A percentile compares a stretch with the other conserved stretches of the same genome.
phyloP scores from a whole-genome alignment of 2,797 vertebrate genomes.

The Antennarius maculatus region DNA sequence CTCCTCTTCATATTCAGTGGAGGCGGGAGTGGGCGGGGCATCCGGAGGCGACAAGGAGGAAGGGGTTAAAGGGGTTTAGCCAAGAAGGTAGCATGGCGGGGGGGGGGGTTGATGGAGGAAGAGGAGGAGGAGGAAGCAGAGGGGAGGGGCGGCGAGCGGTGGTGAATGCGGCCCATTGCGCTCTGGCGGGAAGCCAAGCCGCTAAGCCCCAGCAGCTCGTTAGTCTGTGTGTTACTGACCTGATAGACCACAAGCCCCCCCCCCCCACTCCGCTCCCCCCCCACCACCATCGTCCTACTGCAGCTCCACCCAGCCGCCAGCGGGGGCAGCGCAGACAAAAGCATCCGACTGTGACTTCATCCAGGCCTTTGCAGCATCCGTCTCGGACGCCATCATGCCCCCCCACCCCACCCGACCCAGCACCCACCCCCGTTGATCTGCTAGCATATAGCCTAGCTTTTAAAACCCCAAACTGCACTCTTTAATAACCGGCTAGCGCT shows the following conservation, averaged over 20 bases:
- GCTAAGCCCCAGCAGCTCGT: slow-evolving; percentile 85
- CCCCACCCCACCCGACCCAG: slow-evolving; percentile 28
- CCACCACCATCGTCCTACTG: slow-evolving; percentile 16
- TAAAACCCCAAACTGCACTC: slow-evolving; percentile 34
- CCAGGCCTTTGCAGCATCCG: slow-evolving; percentile 1
- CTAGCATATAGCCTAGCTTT: slow-evolving; percentile 7
- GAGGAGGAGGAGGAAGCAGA: slow-evolving; percentile 18
- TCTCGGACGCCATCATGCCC: slow-evolving; percentile 21
- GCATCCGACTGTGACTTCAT: slow-evolving; percentile 14
- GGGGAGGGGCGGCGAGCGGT: slow-evolving; percentile 13
- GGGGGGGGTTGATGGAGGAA: slow-evolving; percentile 9
- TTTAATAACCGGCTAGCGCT: slow-evolving; percentile 51
- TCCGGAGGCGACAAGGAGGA: neutral
- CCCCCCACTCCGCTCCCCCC: slow-evolving; percentile 1
- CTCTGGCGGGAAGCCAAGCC: slow-evolving; percentile 80
- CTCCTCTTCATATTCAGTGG: slow-evolving; percentile 29
- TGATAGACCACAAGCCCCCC: slow-evolving; percentile 80
- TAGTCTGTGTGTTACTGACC: slow-evolving; percentile 84
- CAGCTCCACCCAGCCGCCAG: slow-evolving; percentile 34
- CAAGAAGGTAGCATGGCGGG: neutral
- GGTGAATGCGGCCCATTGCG: slow-evolving; percentile 77
- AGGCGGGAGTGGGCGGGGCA: neutral
- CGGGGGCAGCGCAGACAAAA: slow-evolving; percentile 45
- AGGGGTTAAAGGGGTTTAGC: neutral
- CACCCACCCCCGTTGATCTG: neutral